Evolutionary conservation across 1,140 invertebrate genomes (phyloP).

Genomic region (Trichonephila clavata): DNA sequence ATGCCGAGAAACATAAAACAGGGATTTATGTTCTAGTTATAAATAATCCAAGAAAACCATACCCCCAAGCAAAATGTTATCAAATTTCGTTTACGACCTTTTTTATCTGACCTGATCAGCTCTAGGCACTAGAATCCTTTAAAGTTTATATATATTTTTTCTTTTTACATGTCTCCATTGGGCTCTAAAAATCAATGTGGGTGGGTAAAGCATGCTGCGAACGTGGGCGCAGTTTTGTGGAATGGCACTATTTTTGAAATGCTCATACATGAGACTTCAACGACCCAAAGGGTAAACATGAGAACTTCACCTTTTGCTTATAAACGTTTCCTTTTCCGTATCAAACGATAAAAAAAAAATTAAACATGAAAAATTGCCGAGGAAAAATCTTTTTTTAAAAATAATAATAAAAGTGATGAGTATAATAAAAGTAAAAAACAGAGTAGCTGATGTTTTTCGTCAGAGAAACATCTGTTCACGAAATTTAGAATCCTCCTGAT

Average conservation of each 20-base stretch:
- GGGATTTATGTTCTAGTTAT: background rate
- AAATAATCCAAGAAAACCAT: background rate
- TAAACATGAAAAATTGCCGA: background rate
- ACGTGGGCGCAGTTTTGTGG: background rate
- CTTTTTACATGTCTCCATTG: background rate
- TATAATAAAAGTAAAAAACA: too few relatives aligned
- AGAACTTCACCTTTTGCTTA: background rate
- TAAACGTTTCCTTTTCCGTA: background rate
- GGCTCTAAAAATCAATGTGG: background rate
- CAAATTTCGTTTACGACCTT: background rate
- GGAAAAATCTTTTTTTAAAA: too few relatives aligned
- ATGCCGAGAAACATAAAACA: background rate
- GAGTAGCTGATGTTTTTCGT: too few relatives aligned
- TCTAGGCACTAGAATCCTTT: background rate
- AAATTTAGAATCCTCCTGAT: too few relatives aligned
- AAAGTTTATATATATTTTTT: background rate
- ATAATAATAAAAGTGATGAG: too few relatives aligned
- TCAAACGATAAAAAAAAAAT: background rate
- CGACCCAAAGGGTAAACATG: background rate
- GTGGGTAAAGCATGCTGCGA: background rate
- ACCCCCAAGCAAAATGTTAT: background rate
- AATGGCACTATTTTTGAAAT: constrained; percentile 20
- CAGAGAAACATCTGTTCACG: too few relatives aligned
- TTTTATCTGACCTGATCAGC: background rate
- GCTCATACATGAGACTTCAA: background rate